Conservation (phyloP, 2,797 vertebrate species). For the Tinamus major region DNA sequence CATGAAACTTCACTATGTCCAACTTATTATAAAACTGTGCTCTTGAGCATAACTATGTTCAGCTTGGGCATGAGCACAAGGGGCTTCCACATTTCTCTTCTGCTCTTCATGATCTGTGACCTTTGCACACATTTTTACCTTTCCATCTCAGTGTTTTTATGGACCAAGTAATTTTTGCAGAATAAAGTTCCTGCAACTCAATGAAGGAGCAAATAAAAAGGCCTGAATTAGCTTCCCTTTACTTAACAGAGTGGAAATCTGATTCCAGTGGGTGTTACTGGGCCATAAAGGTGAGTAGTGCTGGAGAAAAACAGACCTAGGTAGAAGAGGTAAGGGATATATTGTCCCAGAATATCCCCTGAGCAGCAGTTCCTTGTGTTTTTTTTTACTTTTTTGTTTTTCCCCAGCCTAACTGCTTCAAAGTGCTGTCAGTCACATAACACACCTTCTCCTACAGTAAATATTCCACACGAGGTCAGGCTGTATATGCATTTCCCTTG, state of each 20-base stretch:
- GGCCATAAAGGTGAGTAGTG: not conserved
- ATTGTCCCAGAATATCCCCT: not conserved
- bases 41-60: not conserved
- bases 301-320: not conserved
- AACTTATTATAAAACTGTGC: not conserved
- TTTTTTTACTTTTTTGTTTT: not conserved
- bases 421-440: not conserved
- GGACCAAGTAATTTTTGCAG: not conserved
- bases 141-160: not conserved
- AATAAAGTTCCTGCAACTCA: not conserved
- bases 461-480: not conserved
- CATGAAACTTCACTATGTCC: not conserved
- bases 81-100: not conserved
- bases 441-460: not conserved
- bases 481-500: not conserved
- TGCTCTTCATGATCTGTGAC: not conserved
- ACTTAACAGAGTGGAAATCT: not conserved
- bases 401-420: not conserved
- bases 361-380: not conserved
- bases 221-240: not conserved
- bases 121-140: not conserved
- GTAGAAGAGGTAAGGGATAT: not conserved
- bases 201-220: not conserved
- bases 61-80: not conserved
- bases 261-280: not conserved